phyloP scores from a whole-genome alignment of 2,888 invertebrate species.

The Andrena dorsata region DNA sequence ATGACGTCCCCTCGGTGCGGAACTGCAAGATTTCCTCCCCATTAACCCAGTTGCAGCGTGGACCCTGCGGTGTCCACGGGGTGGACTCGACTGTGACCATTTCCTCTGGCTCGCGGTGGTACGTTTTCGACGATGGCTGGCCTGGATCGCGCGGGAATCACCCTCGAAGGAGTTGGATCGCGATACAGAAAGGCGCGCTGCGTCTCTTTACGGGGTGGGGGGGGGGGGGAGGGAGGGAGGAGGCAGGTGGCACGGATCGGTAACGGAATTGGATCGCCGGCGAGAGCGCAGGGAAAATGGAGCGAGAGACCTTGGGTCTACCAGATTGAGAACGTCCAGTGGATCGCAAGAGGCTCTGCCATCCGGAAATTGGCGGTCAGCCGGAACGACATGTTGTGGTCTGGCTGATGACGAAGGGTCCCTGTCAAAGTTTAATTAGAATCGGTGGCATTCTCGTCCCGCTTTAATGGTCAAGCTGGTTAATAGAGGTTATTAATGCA shows the following conservation, averaged over 20 bases:
- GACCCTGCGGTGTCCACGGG: slow-evolving; percentile 10
- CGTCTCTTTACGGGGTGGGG: slow-evolving; percentile 22
- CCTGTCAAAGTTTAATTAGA: slow-evolving; percentile 46
- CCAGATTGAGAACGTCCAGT: neutral
- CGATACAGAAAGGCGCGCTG: slow-evolving; percentile 32
- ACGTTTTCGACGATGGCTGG: slow-evolving; percentile 7
- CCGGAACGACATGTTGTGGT: slow-evolving; percentile 47
- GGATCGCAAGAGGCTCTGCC: slow-evolving; percentile 19
- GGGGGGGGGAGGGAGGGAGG: neutral
- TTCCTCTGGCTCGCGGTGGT: slow-evolving; percentile 25
- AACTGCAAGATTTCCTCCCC: slow-evolving; percentile 31
- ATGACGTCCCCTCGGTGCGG: slow-evolving; percentile 6
- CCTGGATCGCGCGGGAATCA: slow-evolving; percentile 23
- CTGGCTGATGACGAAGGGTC: slow-evolving; percentile 18
- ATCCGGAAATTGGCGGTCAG: slow-evolving; percentile 56
- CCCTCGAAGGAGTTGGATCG: slow-evolving; percentile 30
- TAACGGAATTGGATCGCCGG: slow-evolving; percentile 47
- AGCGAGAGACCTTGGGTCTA: slow-evolving; percentile 7
- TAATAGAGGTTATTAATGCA: neutral
- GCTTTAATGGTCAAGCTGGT: neutral
- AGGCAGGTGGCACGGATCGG: slow-evolving; percentile 33
- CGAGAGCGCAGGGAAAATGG: neutral
- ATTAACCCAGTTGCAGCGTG: slow-evolving; percentile 41
- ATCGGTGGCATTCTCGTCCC: neutral
- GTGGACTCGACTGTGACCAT: slow-evolving; percentile 16